Conservation (phyloP, 2,113 vertebrate species). For the Narcine bancroftii region DNA sequence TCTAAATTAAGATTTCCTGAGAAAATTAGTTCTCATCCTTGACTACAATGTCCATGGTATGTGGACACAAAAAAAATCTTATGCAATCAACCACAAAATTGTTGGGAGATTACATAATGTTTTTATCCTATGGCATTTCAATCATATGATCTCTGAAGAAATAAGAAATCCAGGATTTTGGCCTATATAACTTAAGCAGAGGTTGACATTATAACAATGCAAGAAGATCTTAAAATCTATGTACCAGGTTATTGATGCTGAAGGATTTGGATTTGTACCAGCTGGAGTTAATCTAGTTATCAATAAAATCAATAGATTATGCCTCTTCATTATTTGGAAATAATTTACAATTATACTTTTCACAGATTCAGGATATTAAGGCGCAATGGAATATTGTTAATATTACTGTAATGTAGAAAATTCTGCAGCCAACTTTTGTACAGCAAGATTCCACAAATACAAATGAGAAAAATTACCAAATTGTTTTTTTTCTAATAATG, state of each 20-base stretch:
- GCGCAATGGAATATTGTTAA: neutral
- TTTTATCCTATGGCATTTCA: no score
- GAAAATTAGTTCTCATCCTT: no score
- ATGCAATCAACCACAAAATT: no score
- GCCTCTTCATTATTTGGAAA: neutral
- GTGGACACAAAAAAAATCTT: no score
- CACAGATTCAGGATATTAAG: neutral
- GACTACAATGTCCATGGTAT: no score
- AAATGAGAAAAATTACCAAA: neutral
- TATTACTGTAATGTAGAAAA: neutral
- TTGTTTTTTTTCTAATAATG: neutral
- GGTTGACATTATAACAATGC: neutral
- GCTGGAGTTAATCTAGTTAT: neutral
- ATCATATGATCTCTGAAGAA: no score
- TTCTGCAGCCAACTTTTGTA: neutral
- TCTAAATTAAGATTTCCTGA: no score
- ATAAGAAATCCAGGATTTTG: no score
- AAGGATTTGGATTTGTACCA: neutral
- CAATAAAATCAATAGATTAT: neutral
- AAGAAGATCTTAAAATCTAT: neutral
- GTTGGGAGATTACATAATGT: no score
- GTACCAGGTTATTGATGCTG: neutral
- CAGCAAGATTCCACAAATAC: neutral
- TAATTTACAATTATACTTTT: neutral
- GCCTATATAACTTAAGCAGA: neutral